Percentiles rank a stretch among this genome's conserved stretches.
phyloP scores from a whole-genome alignment of 2,797 vertebrate species.

The Danio choprae region DNA sequence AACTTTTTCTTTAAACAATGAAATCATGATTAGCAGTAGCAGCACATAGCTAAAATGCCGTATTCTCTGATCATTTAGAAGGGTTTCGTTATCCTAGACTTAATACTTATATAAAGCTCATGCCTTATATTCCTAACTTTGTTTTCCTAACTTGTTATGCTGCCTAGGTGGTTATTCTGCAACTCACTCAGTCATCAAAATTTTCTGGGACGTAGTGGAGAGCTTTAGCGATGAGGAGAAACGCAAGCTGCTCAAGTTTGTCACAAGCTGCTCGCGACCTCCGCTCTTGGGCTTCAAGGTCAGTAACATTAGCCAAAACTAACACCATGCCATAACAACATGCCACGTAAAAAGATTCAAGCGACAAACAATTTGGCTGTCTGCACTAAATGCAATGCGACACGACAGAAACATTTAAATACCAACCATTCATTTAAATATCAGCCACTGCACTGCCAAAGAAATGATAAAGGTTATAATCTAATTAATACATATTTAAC shows the following conservation, averaged over 20 bases:
- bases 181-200: slow-evolving; percentile 94
- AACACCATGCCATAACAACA: neutral
- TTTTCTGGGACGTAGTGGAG: slow-evolving; percentile 97
- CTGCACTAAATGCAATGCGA: too few species aligned
- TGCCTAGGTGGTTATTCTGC: slow-evolving; percentile 90
- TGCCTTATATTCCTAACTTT: neutral
- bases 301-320: slow-evolving; percentile 34
- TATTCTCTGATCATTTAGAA: neutral
- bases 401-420: too few species aligned
- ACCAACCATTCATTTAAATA: too few species aligned
- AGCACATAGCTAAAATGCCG: neutral
- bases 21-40: neutral
- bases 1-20: neutral
- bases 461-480: too few species aligned
- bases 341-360: too few species aligned
- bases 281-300: slow-evolving; percentile 98
- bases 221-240: slow-evolving; percentile 97
- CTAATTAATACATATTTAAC: too few species aligned
- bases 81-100: neutral
- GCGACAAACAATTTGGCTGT: too few species aligned
- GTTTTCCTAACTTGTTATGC: neutral
- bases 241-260: slow-evolving; percentile 94
- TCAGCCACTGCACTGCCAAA: too few species aligned
- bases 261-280: slow-evolving; percentile 97
- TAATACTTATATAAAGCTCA: neutral